Percentiles rank a stretch among this genome's conserved stretches.
Conservation (phyloP, 1,140 invertebrate species). For the Laupala kohalensis region DNA sequence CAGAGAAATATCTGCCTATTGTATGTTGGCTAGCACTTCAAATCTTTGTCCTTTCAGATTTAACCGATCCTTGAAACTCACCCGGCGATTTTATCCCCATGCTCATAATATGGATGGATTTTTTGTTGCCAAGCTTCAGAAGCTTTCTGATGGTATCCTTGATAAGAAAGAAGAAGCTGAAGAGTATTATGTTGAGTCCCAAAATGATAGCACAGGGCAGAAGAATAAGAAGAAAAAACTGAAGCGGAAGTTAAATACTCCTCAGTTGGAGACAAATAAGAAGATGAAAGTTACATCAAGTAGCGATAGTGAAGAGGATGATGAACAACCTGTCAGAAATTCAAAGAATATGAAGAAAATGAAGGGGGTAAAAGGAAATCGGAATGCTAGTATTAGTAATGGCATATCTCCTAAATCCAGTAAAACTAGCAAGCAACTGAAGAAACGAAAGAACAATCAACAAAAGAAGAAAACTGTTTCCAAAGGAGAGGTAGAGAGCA, state of each 20-base stretch:
- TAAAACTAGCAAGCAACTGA: too few species aligned
- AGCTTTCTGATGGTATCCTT: conserved; percentile 73
- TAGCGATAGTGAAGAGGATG: too few species aligned
- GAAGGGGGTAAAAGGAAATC: too few species aligned
- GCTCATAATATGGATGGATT: conserved; percentile 99
- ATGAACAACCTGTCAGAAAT: too few species aligned
- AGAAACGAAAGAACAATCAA: too few species aligned
- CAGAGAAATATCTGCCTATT: not conserved
- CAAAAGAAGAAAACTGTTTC: too few species aligned
- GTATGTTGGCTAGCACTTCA: not conserved
- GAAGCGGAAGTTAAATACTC: not conserved
- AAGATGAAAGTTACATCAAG: too few species aligned
- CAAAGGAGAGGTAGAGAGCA: too few species aligned
- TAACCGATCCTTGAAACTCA: conserved; percentile 82
- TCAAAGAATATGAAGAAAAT: too few species aligned
- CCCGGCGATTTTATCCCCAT: conserved; percentile 91
- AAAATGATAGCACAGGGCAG: not conserved
- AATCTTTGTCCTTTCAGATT: conserved; percentile 49
- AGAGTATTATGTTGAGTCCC: not conserved
- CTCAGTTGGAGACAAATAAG: not conserved
- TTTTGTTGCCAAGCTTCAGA: conserved; percentile 97
- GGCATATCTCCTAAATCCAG: too few species aligned
- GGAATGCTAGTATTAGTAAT: too few species aligned
- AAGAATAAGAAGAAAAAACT: not conserved
- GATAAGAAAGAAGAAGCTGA: conserved; percentile 15